Percentiles rank a stretch among this genome's conserved stretches.
Conservation (phyloP, 2,113 vertebrate species). For the Ascaphus truei region DNA sequence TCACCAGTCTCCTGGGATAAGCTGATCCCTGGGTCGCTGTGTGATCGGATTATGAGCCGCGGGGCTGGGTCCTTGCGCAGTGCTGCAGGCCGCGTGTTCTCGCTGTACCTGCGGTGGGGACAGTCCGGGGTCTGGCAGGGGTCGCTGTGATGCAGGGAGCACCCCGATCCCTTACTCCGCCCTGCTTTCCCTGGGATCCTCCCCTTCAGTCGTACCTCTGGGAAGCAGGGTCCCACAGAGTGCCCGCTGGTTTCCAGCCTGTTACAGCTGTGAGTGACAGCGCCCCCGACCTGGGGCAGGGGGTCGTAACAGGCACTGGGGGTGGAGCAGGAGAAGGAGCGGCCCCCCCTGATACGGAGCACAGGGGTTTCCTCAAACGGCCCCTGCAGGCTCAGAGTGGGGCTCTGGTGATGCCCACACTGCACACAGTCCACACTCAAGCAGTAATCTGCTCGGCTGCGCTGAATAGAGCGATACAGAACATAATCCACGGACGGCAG, state of each 20-base stretch:
- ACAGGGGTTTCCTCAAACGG: conserved; percentile 66
- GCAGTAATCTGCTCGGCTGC: conserved; percentile 71
- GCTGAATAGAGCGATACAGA: conserved; percentile 74
- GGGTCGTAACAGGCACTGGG: conserved; percentile 60
- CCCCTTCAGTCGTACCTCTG: conserved; percentile 70
- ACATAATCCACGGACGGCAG: conserved; percentile 72
- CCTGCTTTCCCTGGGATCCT: conserved; percentile 46
- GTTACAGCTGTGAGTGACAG: conserved; percentile 83
- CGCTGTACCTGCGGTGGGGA: conserved; percentile 60
- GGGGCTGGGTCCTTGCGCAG: conserved; percentile 40
- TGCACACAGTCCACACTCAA: conserved; percentile 68
- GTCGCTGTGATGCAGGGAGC: neutral
- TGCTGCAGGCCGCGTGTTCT: conserved; percentile 59
- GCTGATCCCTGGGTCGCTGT: conserved; percentile 84
- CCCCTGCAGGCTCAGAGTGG: conserved; percentile 56
- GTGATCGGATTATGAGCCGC: conserved; percentile 65
- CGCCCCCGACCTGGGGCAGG: conserved; percentile 27
- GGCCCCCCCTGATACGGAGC: conserved; percentile 71
- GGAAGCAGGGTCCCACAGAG: conserved; percentile 64
- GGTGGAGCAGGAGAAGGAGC: conserved; percentile 90
- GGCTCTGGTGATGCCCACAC: conserved; percentile 59
- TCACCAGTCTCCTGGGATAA: conserved; percentile 64
- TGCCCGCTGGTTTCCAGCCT: conserved; percentile 69
- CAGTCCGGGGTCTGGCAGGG: conserved; percentile 23
- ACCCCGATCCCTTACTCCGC: conserved; percentile 2